Evolutionary conservation across 1,140 invertebrate genomes (phyloP).

Genomic region (Acromyrmex charruanus): DNA sequence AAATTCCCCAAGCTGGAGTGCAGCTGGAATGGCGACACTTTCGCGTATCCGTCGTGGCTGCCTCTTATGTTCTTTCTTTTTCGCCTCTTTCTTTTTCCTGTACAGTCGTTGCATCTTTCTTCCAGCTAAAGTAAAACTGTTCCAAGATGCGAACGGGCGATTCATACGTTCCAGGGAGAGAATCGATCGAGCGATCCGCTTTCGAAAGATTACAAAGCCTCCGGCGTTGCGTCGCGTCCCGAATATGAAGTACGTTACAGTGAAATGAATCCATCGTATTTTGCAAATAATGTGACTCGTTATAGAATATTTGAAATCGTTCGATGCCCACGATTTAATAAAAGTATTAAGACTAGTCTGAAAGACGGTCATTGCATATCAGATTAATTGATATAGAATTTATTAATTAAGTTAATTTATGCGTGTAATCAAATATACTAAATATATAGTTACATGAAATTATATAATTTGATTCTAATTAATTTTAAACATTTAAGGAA

Average conservation of each 20-base stretch:
- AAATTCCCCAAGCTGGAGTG: slow-evolving; percentile 49
- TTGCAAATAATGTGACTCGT: slow-evolving; percentile 35
- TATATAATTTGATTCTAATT: background rate
- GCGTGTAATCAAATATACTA: background rate
- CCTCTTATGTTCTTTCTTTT: slow-evolving; percentile 51
- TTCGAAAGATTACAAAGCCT: slow-evolving; percentile 60
- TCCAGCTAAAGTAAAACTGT: slow-evolving; percentile 52
- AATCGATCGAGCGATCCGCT: slow-evolving; percentile 61
- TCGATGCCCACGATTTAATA: background rate
- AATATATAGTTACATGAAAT: background rate
- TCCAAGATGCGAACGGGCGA: slow-evolving; percentile 59
- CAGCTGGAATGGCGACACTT: slow-evolving; percentile 56
- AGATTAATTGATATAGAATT: background rate
- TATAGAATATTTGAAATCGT: background rate
- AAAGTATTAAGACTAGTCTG: background rate
- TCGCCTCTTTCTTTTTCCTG: background rate
- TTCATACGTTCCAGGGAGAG: slow-evolving; percentile 42
- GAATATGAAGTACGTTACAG: slow-evolving; percentile 48
- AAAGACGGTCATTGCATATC: background rate
- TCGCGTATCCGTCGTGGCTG: slow-evolving; percentile 53
- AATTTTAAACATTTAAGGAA: background rate
- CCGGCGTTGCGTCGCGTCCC: slow-evolving; percentile 35
- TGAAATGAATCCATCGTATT: slow-evolving; percentile 42
- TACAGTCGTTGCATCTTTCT: slow-evolving; percentile 53
- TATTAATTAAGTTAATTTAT: background rate